phyloP scores from a whole-genome alignment of 1,140 invertebrate genomes.

The Camponotus pennsylvanicus region DNA sequence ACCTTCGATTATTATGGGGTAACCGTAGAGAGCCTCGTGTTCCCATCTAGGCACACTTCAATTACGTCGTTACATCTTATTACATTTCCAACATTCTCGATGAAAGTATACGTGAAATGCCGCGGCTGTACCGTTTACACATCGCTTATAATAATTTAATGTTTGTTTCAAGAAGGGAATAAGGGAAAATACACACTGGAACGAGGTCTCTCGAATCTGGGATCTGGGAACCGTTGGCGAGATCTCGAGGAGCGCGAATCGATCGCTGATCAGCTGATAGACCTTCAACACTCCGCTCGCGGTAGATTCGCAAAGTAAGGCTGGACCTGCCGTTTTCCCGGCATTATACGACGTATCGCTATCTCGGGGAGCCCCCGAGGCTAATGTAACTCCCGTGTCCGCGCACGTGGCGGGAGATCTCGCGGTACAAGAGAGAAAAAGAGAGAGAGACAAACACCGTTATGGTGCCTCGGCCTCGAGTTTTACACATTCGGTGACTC shows the following conservation, averaged over 20 bases:
- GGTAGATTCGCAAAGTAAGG: slow-evolving; percentile 37
- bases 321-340: slow-evolving; percentile 14
- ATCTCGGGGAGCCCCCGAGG: slow-evolving; percentile 47
- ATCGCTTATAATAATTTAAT: slow-evolving; percentile 8
- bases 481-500: slow-evolving; percentile 68
- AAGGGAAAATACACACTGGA: not conserved
- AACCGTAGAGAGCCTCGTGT: not conserved
- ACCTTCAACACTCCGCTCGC: slow-evolving; percentile 45
- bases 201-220: too few relatives aligned
- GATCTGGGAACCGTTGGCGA: slow-evolving; percentile 3
- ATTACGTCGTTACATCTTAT: slow-evolving; percentile 42
- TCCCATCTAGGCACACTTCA: slow-evolving; percentile 9
- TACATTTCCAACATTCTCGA: slow-evolving; percentile 23
- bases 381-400: slow-evolving; percentile 72
- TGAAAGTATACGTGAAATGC: not conserved
- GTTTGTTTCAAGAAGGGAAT: not conserved
- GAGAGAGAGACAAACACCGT: slow-evolving; percentile 54
- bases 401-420: slow-evolving; percentile 57
- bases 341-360: slow-evolving; percentile 62
- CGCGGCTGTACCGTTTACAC: not conserved
- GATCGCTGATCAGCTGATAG: not conserved
- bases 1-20: slow-evolving; percentile 20
- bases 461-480: slow-evolving; percentile 59
- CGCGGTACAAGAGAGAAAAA: not conserved
- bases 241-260: slow-evolving; percentile 1